phyloP scores from a whole-genome alignment of 2,797 vertebrate genomes.

The Pangasius mekongensis region DNA sequence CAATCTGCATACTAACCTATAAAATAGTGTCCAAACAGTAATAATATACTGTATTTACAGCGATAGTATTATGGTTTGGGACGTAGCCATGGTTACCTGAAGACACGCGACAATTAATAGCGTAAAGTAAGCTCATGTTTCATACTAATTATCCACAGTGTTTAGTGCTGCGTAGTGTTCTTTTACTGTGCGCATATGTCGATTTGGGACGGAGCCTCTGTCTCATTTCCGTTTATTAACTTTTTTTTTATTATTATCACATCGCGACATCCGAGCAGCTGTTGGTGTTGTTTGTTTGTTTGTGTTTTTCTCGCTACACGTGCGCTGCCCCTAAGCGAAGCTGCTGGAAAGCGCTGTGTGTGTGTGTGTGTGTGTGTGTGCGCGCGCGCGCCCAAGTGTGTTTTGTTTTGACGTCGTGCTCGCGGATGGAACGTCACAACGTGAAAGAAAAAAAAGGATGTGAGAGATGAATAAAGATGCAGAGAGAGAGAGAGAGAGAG shows the following conservation, averaged over 20 bases:
- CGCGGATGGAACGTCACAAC: not conserved
- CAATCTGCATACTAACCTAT: not conserved
- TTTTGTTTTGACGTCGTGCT: conserved; percentile 63
- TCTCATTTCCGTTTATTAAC: not conserved
- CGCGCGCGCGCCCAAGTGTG: conserved; percentile 2
- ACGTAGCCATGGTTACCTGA: conserved; percentile 65
- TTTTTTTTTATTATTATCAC: not conserved
- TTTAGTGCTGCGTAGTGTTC: not conserved
- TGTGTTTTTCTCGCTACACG: conserved; percentile 18
- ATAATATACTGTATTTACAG: not conserved
- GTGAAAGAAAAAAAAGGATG: not conserved
- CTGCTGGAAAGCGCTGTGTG: not conserved
- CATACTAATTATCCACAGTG: not conserved
- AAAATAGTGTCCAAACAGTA: not conserved
- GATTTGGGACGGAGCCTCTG: not conserved
- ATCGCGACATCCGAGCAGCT: not conserved
- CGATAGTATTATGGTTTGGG: conserved; percentile 18
- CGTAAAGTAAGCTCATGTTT: not conserved
- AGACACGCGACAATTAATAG: conserved; percentile 6
- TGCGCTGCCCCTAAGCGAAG: conserved; percentile 9
- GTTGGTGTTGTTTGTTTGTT: conserved; percentile 16
- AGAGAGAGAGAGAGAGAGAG: not conserved
- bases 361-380: not conserved
- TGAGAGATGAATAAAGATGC: not conserved
- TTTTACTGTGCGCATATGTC: not conserved